phyloP scores from a whole-genome alignment of 2,797 vertebrate species.

The Salmo trutta region DNA sequence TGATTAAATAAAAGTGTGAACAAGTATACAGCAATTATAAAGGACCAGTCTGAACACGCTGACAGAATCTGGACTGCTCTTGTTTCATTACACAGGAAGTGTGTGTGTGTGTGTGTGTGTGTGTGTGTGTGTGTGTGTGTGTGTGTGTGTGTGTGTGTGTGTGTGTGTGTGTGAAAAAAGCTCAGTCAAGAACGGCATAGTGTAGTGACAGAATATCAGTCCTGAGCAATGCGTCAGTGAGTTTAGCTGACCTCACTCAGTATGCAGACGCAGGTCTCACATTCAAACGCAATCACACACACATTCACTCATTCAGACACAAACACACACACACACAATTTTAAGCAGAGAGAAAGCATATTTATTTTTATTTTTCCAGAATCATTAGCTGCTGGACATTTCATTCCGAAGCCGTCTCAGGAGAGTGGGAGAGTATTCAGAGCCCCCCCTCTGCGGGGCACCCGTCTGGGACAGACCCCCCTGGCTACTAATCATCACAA shows the following conservation, averaged over 20 bases:
- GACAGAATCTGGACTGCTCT: conserved; percentile 25
- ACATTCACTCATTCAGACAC: neutral
- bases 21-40: neutral
- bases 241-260: conserved; percentile 3
- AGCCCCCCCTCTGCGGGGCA: conserved; percentile 4
- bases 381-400: conserved; percentile 15
- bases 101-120: conserved; percentile 18
- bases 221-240: neutral
- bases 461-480: neutral
- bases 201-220: conserved; percentile 1
- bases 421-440: conserved; percentile 26
- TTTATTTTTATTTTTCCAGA: conserved; percentile 30
- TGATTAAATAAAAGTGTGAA: neutral
- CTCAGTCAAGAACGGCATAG: conserved; percentile 47
- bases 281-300: conserved; percentile 18
- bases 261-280: neutral
- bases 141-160: too few relatives aligned
- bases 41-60: neutral
- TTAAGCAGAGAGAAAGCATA: conserved; percentile 1
- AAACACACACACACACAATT: conserved; percentile 15
- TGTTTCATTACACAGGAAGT: conserved; percentile 43
- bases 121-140: too few relatives aligned
- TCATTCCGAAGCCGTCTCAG: conserved; percentile 5
- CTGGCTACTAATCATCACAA: neutral
- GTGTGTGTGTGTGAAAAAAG: conserved; percentile 7